Conservation (phyloP, 2,888 invertebrate genomes). For the Limnephilus rhombicus region DNA sequence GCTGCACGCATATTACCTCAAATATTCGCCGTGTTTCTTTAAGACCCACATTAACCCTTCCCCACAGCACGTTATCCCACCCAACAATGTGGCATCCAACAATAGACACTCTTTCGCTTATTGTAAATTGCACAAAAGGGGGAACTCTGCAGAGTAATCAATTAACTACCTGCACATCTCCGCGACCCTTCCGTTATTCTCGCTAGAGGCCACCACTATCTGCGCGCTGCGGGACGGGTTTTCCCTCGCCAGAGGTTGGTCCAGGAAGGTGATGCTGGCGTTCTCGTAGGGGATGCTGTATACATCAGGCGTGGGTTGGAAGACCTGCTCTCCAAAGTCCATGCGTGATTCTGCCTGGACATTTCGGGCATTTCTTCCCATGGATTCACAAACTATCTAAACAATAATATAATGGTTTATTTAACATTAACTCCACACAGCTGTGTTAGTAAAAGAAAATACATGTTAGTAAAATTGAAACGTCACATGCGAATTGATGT, state of each 20-base stretch:
- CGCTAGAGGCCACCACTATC: constrained; percentile 64
- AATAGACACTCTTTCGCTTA: too few relatives aligned
- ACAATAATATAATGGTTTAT: background rate
- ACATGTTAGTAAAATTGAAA: too few relatives aligned
- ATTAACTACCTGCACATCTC: constrained; percentile 60
- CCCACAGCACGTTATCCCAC: too few relatives aligned
- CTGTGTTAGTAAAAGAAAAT: background rate
- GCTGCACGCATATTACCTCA: too few relatives aligned
- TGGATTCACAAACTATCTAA: constrained; percentile 7
- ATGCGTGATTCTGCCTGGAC: background rate
- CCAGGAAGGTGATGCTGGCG: constrained; percentile 46
- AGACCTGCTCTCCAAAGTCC: background rate
- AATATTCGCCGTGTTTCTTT: too few relatives aligned
- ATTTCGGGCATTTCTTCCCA: background rate
- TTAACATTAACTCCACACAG: background rate
- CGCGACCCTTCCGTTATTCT: constrained; percentile 48
- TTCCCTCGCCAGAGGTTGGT: constrained; percentile 10
- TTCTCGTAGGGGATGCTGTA: constrained; percentile 49
- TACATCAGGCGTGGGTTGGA: background rate
- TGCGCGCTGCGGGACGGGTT: constrained; percentile 51
- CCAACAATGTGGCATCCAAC: too few relatives aligned
- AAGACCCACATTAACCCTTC: too few relatives aligned
- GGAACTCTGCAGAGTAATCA: too few relatives aligned
- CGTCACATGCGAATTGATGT: too few relatives aligned
- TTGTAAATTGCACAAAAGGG: too few relatives aligned